A percentile compares a stretch with the other conserved stretches of the same genome.
These are phyloP conservation scores for Deroplatys truncata DNA, from an alignment of 2,888 invertebrate species.

Conservation along the genomic window DNA sequence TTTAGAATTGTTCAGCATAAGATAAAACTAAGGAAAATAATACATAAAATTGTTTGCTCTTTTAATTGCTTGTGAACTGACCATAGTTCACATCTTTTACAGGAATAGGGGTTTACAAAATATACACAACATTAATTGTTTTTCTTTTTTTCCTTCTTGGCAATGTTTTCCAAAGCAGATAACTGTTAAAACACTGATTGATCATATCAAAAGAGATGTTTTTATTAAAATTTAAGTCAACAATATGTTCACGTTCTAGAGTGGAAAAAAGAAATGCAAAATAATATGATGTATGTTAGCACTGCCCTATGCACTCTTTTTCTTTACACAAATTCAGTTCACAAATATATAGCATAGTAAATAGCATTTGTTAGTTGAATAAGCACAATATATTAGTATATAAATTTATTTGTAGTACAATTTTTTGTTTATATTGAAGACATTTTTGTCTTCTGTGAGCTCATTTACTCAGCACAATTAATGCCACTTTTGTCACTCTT, in stretches of 20 bases:
- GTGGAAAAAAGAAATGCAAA: neutral
- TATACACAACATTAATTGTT: neutral
- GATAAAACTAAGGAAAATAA: neutral
- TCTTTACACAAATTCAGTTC: neutral
- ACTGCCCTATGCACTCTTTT: neutral
- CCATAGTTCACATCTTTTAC: neutral
- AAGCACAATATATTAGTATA: neutral
- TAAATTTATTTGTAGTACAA: neutral
- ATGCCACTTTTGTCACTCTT: slow-evolving; percentile 24
- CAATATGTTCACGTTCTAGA: neutral
- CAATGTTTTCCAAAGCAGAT: neutral
- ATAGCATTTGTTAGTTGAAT: neutral
- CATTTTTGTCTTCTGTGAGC: neutral
- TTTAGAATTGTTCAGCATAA: neutral
- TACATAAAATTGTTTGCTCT: neutral
- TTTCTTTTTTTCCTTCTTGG: neutral
- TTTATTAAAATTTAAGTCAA: neutral
- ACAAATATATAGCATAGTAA: neutral
- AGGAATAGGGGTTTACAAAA: neutral
- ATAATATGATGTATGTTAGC: neutral
- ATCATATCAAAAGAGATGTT: neutral
- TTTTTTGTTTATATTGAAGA: neutral
- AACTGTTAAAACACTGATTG: neutral
- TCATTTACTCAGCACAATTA: slow-evolving; percentile 14
- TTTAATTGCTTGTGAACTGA: neutral